A percentile compares a stretch with the other conserved stretches of the same genome.
Evolutionary conservation across 2,888 invertebrate genomes (phyloP).

Genomic region (Tetropium fuscum): DNA sequence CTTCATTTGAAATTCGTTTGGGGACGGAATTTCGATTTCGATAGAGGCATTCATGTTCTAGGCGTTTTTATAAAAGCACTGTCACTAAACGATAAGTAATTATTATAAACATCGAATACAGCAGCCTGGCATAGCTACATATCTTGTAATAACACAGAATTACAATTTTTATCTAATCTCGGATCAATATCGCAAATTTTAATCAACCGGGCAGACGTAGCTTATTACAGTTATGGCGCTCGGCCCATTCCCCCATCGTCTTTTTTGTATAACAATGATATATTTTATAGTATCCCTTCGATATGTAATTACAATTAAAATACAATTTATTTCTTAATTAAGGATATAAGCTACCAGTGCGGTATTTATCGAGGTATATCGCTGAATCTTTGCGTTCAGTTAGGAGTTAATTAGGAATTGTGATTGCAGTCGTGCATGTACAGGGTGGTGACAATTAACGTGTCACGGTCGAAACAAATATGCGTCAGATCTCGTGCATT

Average conservation of each 20-base stretch:
- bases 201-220: conserved; percentile 38
- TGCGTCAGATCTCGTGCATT: too few relatives aligned
- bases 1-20: too few relatives aligned
- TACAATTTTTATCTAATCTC: conserved; percentile 41
- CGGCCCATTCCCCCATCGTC: conserved; percentile 4
- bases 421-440: too few relatives aligned
- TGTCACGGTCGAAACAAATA: too few relatives aligned
- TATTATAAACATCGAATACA: conserved; percentile 23
- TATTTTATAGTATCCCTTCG: conserved; percentile 21
- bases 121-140: conserved; percentile 14
- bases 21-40: too few relatives aligned
- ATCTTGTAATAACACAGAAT: conserved; percentile 37
- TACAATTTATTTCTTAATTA: conserved; percentile 34
- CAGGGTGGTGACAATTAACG: too few relatives aligned
- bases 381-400: too few relatives aligned
- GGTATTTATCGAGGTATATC: neutral
- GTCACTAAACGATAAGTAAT: too few relatives aligned
- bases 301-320: conserved; percentile 33
- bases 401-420: too few relatives aligned
- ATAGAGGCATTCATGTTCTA: too few relatives aligned
- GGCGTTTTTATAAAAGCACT: too few relatives aligned
- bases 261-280: conserved; percentile 27
- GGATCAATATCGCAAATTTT: conserved; percentile 45
- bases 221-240: conserved; percentile 39
- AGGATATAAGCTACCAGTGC: conserved; percentile 14